Percentiles rank a stretch among this genome's conserved stretches.
phyloP scores from a whole-genome alignment of 2,113 vertebrate genomes.

The Polypterus bichir region DNA sequence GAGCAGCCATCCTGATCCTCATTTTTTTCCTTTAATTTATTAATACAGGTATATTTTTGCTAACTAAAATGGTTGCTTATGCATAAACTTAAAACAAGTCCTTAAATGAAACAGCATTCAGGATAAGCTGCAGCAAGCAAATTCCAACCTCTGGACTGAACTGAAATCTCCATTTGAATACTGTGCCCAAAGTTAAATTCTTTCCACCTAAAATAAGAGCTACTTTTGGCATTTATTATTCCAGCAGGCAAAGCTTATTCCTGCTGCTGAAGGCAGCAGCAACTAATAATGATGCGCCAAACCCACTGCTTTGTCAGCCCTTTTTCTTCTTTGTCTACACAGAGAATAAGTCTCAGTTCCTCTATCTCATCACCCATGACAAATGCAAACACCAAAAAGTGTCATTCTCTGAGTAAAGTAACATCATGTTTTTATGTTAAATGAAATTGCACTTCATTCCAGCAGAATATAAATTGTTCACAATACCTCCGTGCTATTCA shows the following conservation, averaged over 20 bases:
- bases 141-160: not conserved
- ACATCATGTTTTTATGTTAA: conserved; percentile 40
- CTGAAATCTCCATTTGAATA: not conserved
- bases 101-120: too few species aligned
- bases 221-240: not conserved
- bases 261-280: not conserved
- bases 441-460: conserved; percentile 38
- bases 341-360: conserved; percentile 30
- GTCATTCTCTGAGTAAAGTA: conserved; percentile 31
- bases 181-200: conserved; percentile 5
- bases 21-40: not conserved
- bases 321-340: not conserved
- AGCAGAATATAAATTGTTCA: too few species aligned
- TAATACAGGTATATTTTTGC: too few species aligned
- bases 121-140: not conserved
- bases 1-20: not conserved
- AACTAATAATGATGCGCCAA: not conserved
- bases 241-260: not conserved
- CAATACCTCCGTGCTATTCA: too few species aligned
- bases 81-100: too few species aligned
- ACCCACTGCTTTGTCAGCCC: conserved; percentile 2
- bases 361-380: conserved; percentile 37
- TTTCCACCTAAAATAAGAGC: conserved; percentile 1
- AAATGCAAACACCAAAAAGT: conserved; percentile 37
- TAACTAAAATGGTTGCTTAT: too few species aligned